These are phyloP conservation scores for Rotaria sp. DNA, from an alignment of 2,888 invertebrate genomes.

Conservation along the genomic window DNA sequence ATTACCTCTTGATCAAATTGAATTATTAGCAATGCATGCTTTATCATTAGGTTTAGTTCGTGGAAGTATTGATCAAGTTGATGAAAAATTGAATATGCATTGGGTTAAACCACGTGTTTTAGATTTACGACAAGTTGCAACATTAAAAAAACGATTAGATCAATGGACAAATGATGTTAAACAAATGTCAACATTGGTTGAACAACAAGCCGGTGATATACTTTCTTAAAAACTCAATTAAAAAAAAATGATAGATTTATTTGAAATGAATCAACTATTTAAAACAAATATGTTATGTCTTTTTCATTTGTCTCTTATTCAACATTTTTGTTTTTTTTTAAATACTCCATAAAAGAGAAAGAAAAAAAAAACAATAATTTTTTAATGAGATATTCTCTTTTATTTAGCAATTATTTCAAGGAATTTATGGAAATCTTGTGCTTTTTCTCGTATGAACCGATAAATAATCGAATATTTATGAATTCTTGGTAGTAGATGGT, in stretches of 20 bases:
- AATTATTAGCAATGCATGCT: conserved; percentile 93
- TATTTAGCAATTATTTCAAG: too few species aligned
- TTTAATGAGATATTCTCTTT: background rate
- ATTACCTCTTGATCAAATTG: conserved; percentile 66
- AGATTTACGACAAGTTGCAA: conserved; percentile 62
- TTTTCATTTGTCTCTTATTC: background rate
- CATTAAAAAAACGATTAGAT: conserved; percentile 20
- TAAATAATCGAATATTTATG: too few species aligned
- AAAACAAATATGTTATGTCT: conserved; percentile 5
- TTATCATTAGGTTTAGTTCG: conserved; percentile 83
- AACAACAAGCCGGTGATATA: conserved; percentile 28
- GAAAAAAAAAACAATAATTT: background rate
- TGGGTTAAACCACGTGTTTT: conserved; percentile 79
- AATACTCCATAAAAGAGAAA: background rate
- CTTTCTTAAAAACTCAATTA: background rate
- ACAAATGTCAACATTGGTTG: conserved; percentile 7
- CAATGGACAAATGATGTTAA: conserved; percentile 16
- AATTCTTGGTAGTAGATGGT: too few species aligned
- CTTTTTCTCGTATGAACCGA: too few species aligned
- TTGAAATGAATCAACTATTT: background rate
- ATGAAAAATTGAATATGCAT: conserved; percentile 66
- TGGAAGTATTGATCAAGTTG: conserved; percentile 87
- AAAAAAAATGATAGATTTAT: background rate
- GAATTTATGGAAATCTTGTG: too few species aligned
- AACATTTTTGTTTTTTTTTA: conserved; percentile 7